Base-by-base conservation (phyloP, 2,888 invertebrate genomes). In the Ischnura elegans region DNA sequence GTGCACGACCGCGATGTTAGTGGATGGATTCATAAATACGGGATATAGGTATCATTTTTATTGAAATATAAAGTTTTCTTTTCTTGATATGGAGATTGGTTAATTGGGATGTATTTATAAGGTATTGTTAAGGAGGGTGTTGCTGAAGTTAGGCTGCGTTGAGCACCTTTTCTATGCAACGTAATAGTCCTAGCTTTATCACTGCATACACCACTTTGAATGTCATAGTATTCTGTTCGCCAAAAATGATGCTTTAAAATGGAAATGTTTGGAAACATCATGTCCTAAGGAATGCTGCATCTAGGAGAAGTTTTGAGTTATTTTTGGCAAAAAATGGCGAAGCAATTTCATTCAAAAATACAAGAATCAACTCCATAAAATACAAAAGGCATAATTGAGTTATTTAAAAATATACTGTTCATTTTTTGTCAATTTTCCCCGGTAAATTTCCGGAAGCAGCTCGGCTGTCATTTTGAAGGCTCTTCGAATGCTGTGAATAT, bases 11-110 rank as follows among this genome's bases (percentile, higher is more conserved):
- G 16, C 10, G 25, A 3, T 55, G 3, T 42, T 43, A 36, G 61
- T 25, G 25, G 19, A 19, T 61, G 61, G 90, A 42, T 36, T 16
- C 55, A 90, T 90, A 90, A 90, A 90, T 90, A 90, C 10, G 43
- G n/a, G 55, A 61, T 90, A 90, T 13, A 29, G 2, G 21, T 45
- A 87, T 36, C 45, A 13, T 36, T 87, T 86, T 46, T 46, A 86
- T 86, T 86, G 45, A 86, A 87, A 3, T 87, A 87, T 36, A 51
- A 55, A 55, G 29, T 16, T 29, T 87, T 51, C 42, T 21, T 55
- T 42, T 55, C 21, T 10, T 47, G 21, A 36, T 87, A 21, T 16
- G 42, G 19, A 19, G 36, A 36, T 21, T 51, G 42, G 42, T 47
- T 51, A 51, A 8, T 42, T 21, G 36, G 36, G 47, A 10, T 16